These are phyloP conservation scores for Melanchra persicariae DNA, from an alignment of 2,888 invertebrate genomes.

Conservation along the genomic window DNA sequence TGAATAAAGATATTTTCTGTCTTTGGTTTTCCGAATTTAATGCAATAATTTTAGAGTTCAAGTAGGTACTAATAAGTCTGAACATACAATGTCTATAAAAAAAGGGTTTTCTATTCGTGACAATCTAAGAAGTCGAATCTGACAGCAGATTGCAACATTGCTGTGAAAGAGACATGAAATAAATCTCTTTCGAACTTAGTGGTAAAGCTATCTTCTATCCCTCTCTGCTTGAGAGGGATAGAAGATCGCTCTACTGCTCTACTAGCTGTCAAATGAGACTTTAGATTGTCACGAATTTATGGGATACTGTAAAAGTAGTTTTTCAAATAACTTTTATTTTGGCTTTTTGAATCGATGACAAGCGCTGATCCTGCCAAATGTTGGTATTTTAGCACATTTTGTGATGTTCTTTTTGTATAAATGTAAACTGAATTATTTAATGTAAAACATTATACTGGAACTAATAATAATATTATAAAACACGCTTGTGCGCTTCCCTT, in stretches of 20 bases:
- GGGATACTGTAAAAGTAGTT: constrained; percentile 17
- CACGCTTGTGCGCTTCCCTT: constrained; percentile 21
- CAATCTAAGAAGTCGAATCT: no score
- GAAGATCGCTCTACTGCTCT: no score
- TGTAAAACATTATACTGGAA: constrained; percentile 31
- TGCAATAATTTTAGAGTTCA: constrained; percentile 17
- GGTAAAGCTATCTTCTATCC: no score
- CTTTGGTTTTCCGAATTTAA: neutral
- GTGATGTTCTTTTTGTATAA: constrained; percentile 81
- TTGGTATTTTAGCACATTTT: constrained; percentile 75
- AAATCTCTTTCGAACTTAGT: no score
- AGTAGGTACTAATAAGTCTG: neutral
- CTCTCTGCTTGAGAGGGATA: no score
- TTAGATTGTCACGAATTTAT: no score
- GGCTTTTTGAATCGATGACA: constrained; percentile 52
- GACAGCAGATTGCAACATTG: no score
- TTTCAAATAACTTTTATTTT: constrained; percentile 52
- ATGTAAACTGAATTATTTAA: constrained; percentile 47
- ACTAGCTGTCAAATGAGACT: no score
- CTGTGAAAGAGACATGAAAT: no score
- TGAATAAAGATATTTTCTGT: neutral
- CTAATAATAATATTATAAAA: constrained; percentile 38
- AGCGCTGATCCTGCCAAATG: constrained; percentile 74
- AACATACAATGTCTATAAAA: neutral
- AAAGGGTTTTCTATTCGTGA: no score